Evolutionary conservation across 2,888 invertebrate species (phyloP).

Genomic region (Mylabris sibirica): DNA sequence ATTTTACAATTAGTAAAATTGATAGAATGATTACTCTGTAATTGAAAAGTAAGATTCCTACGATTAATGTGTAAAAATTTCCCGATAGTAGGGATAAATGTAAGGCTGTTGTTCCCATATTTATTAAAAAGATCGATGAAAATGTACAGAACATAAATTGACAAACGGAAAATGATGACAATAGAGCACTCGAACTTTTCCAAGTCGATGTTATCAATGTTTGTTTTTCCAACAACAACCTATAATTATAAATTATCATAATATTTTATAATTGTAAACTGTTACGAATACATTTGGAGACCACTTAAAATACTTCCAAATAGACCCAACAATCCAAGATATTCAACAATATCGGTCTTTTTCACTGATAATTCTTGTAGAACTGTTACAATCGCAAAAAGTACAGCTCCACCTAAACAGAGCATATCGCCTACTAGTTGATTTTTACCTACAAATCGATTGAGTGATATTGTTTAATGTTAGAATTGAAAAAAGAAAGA

Average conservation of each 20-base stretch:
- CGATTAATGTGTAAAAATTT: constrained; percentile 84
- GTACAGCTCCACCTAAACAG: constrained; percentile 77
- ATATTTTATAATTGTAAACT: not conserved
- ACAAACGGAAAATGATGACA: constrained; percentile 67
- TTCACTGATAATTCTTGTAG: constrained; percentile 84
- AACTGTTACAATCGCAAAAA: constrained; percentile 83
- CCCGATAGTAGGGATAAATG: constrained; percentile 84
- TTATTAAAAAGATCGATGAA: constrained; percentile 76
- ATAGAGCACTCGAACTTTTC: constrained; percentile 68
- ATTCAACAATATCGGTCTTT: constrained; percentile 78
- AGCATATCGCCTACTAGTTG: constrained; percentile 84
- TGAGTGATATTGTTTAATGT: not conserved
- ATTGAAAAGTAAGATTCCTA: constrained; percentile 81
- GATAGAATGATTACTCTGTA: constrained; percentile 72
- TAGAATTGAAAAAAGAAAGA: not conserved
- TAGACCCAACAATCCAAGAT: constrained; percentile 81
- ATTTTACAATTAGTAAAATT: constrained; percentile 18
- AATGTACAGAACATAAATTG: constrained; percentile 80
- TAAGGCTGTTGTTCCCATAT: constrained; percentile 82
- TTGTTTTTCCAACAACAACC: constrained; percentile 71
- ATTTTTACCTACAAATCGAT: constrained; percentile 71
- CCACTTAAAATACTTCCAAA: constrained; percentile 81
- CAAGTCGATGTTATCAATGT: constrained; percentile 73
- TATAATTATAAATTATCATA: constrained; percentile 44
- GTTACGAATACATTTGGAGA: constrained; percentile 70